These are phyloP conservation scores for Endomychus coccineus DNA, from an alignment of 2,888 invertebrate genomes.

Conservation along the genomic window DNA sequence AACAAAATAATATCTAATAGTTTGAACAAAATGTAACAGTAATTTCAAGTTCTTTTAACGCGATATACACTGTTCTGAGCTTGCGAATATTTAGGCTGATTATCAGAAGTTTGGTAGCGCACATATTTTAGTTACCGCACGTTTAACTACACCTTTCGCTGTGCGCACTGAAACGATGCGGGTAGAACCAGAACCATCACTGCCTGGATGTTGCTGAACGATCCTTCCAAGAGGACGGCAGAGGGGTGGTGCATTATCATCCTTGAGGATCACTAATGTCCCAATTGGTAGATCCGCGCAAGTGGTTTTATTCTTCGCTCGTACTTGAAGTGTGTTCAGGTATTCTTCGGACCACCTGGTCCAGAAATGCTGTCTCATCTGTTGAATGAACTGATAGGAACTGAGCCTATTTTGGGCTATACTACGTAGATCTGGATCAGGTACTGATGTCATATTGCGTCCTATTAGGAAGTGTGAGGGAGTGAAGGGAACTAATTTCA, in stretches of 20 bases:
- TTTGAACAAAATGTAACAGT: too few relatives aligned
- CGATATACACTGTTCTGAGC: too few relatives aligned
- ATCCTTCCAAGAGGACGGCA: background rate
- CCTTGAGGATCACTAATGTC: background rate
- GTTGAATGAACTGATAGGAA: background rate
- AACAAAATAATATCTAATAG: too few relatives aligned
- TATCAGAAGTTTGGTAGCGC: too few relatives aligned
- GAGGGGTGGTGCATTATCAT: background rate
- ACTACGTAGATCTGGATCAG: background rate
- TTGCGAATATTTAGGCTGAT: too few relatives aligned
- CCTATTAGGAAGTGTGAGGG: background rate
- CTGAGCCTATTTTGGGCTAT: background rate
- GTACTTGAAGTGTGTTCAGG: background rate
- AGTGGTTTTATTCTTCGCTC: background rate
- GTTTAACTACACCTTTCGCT: background rate
- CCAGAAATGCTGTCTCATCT: background rate
- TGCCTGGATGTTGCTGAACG: background rate
- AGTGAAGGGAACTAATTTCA: too few relatives aligned
- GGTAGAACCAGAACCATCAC: background rate
- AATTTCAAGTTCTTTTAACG: too few relatives aligned
- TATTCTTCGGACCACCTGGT: conserved; percentile 1
- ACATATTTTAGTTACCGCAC: background rate
- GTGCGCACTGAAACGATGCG: background rate
- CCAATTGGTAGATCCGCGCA: background rate
- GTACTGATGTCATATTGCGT: background rate